Percentiles rank a stretch among this genome's conserved stretches.
phyloP scores from a whole-genome alignment of 2,113 vertebrate genomes.

The Anhinga rufa region DNA sequence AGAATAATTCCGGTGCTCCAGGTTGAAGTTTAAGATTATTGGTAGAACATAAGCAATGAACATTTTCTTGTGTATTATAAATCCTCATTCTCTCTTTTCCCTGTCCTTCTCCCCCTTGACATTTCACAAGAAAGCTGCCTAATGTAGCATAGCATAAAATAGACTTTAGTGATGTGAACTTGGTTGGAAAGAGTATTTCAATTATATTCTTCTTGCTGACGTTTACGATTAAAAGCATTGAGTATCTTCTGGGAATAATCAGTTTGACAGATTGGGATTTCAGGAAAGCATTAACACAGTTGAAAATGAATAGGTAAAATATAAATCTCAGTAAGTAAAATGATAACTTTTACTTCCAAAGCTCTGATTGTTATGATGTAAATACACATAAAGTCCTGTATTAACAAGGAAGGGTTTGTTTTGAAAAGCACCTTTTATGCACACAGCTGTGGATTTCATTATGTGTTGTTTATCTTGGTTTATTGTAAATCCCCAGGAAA shows the following conservation, averaged over 20 bases:
- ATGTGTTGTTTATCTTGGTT: background rate
- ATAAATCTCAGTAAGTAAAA: conserved; percentile 14
- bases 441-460: conserved; percentile 17
- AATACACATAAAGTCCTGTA: background rate
- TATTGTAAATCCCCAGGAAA: conserved; percentile 8
- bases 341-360: background rate
- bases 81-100: background rate
- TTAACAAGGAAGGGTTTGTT: conserved; percentile 31
- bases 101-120: accelerated
- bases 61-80: background rate
- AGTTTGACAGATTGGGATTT: background rate
- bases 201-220: conserved; percentile 7
- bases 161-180: background rate
- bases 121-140: background rate
- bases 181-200: background rate
- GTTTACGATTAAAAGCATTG: background rate
- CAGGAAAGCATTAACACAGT: background rate
- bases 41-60: background rate
- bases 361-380: background rate
- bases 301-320: conserved; percentile 40
- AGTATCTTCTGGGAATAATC: conserved; percentile 7
- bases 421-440: background rate
- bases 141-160: background rate
- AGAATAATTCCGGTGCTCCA: background rate
- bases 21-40: background rate